phyloP scores from a whole-genome alignment of 2,888 invertebrate genomes.

The Eristalis pertinax region DNA sequence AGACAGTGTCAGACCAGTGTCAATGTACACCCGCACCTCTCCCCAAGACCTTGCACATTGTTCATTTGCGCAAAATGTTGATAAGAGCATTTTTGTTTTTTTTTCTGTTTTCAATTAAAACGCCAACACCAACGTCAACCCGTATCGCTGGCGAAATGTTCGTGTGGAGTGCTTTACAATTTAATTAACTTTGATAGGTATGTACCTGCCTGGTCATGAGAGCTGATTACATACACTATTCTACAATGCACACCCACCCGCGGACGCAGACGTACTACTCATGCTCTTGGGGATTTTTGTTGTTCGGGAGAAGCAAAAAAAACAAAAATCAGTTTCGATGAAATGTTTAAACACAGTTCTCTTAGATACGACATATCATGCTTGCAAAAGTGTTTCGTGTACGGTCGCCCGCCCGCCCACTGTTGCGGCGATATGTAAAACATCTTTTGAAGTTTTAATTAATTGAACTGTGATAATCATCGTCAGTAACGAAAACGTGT shows the following conservation, averaged over 20 bases:
- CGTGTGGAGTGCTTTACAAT: constrained; percentile 39
- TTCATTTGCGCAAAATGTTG: constrained; percentile 29
- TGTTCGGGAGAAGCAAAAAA: background rate
- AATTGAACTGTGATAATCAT: background rate
- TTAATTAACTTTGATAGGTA: constrained; percentile 35
- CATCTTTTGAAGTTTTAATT: background rate
- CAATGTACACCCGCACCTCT: background rate
- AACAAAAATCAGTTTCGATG: background rate
- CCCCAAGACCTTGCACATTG: constrained; percentile 4
- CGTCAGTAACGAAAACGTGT: background rate
- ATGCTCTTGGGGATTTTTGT: background rate
- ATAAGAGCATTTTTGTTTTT: constrained; percentile 16
- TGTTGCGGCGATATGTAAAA: background rate
- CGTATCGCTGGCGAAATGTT: constrained; percentile 25
- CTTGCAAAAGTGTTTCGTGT: background rate
- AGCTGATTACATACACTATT: constrained; percentile 14
- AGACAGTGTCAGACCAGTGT: background rate
- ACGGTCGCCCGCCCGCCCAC: background rate
- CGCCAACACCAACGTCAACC: constrained; percentile 4
- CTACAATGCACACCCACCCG: background rate
- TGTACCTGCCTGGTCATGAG: constrained; percentile 8
- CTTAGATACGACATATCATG: background rate
- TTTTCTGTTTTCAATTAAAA: constrained; percentile 29
- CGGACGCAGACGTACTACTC: background rate
- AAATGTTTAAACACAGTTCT: background rate